Percentiles rank a stretch among this genome's conserved stretches.
Evolutionary conservation across 2,113 vertebrate genomes (phyloP).

Genomic region (Oophaga pumilio): DNA sequence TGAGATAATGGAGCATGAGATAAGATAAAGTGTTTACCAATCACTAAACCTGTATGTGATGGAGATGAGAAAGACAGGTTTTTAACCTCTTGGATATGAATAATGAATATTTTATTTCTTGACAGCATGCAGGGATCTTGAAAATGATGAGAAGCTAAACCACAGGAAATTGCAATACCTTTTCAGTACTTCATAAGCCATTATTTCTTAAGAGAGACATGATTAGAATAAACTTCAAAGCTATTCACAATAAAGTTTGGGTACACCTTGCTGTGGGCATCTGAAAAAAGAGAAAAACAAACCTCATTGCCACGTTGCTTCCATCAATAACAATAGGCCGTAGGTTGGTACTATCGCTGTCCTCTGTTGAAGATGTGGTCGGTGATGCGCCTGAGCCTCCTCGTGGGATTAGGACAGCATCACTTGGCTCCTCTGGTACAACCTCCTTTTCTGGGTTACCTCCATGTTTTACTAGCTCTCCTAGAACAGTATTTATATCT

Average conservation of each 20-base stretch:
- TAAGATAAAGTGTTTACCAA: not conserved
- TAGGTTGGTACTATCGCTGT: slow-evolving; percentile 71
- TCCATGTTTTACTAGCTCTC: slow-evolving; percentile 83
- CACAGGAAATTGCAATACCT: too few relatives aligned
- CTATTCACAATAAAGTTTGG: not conserved
- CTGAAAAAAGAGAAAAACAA: slow-evolving; percentile 33
- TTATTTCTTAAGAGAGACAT: too few relatives aligned
- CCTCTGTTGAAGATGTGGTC: slow-evolving; percentile 58
- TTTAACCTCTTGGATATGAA: not conserved
- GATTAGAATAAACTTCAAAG: too few relatives aligned
- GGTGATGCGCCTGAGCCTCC: slow-evolving; percentile 65
- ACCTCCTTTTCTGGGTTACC: slow-evolving; percentile 69
- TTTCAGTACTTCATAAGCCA: too few relatives aligned
- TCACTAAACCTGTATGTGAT: not conserved
- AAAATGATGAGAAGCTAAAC: not conserved
- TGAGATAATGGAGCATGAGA: not conserved
- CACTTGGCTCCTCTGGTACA: slow-evolving; percentile 58
- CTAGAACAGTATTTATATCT: slow-evolving; percentile 88
- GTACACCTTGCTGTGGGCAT: not conserved
- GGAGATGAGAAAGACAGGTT: not conserved
- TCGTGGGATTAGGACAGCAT: slow-evolving; percentile 66
- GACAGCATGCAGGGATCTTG: not conserved
- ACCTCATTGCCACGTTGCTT: slow-evolving; percentile 99
- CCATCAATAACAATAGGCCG: slow-evolving; percentile 92
- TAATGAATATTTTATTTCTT: not conserved